A percentile compares a stretch with the other conserved stretches of the same genome.
phyloP scores from a whole-genome alignment of 2,797 vertebrate genomes.

The Lophius americanus region DNA sequence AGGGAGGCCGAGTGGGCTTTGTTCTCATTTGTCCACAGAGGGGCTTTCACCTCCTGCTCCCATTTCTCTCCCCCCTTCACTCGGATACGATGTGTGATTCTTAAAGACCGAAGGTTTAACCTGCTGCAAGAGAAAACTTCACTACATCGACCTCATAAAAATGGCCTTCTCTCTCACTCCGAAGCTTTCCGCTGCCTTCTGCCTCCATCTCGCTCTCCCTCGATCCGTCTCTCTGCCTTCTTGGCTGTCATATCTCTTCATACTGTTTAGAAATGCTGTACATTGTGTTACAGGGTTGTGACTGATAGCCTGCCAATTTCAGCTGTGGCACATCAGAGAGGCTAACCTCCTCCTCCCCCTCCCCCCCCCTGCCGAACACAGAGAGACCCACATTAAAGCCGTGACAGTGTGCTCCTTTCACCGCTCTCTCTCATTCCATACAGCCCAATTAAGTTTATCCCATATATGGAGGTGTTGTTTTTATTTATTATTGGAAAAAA shows the following conservation, averaged over 20 bases:
- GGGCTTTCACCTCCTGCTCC: slow-evolving; percentile 18
- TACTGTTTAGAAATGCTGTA: slow-evolving; percentile 80
- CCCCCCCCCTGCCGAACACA: slow-evolving; percentile 38
- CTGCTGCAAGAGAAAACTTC: slow-evolving; percentile 60
- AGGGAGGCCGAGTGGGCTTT: slow-evolving; percentile 61
- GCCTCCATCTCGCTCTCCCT: slow-evolving; percentile 56
- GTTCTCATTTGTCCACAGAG: slow-evolving; percentile 68
- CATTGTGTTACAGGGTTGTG: slow-evolving; percentile 80
- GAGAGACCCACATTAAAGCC: slow-evolving; percentile 72
- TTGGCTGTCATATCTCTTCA: slow-evolving; percentile 78
- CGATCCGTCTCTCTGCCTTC: slow-evolving; percentile 68
- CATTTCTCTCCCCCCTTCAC: slow-evolving; percentile 39
- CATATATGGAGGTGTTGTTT: slow-evolving; percentile 40
- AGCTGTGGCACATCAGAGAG: slow-evolving; percentile 79
- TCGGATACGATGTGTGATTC: slow-evolving; percentile 8
- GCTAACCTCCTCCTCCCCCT: slow-evolving; percentile 34
- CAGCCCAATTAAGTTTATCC: slow-evolving; percentile 69
- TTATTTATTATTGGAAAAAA: slow-evolving; percentile 50
- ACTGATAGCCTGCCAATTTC: slow-evolving; percentile 82
- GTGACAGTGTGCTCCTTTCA: slow-evolving; percentile 74
- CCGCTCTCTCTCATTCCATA: slow-evolving; percentile 65
- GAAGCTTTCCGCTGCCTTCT: slow-evolving; percentile 56
- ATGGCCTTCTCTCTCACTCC: slow-evolving; percentile 60
- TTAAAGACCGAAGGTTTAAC: slow-evolving; percentile 27
- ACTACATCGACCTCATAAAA: slow-evolving; percentile 68